These are phyloP conservation scores for Platyrinchus mystaceus DNA, from an alignment of 2,797 vertebrate genomes.

Conservation along the genomic window DNA sequence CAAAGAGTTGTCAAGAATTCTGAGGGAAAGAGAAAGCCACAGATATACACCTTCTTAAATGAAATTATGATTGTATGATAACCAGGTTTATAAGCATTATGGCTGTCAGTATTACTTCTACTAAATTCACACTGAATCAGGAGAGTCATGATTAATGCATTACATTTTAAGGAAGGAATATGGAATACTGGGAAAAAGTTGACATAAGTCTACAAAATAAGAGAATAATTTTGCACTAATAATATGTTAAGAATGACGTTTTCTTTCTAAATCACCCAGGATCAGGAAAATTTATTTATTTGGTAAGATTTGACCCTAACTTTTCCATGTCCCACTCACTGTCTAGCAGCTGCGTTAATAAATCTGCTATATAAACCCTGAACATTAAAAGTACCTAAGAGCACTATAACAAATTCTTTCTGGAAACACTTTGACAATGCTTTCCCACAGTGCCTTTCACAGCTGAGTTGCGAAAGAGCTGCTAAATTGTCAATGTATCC, in stretches of 20 bases:
- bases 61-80: background rate
- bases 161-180: background rate
- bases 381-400: background rate
- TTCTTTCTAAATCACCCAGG: background rate
- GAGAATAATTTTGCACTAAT: background rate
- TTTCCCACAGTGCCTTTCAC: background rate
- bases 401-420: background rate
- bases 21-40: background rate
- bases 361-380: background rate
- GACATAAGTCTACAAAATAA: background rate
- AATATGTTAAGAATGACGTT: background rate
- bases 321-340: background rate
- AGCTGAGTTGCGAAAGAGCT: background rate
- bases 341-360: background rate
- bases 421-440: background rate
- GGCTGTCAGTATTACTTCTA: background rate
- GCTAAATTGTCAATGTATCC: background rate
- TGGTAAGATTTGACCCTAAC: background rate
- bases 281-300: background rate
- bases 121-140: background rate
- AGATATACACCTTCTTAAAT: background rate
- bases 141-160: background rate
- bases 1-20: background rate
- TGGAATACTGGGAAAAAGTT: background rate
- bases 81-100: background rate